phyloP scores from a whole-genome alignment of 2,888 invertebrate genomes.

The Acanthosepion lycidas region DNA sequence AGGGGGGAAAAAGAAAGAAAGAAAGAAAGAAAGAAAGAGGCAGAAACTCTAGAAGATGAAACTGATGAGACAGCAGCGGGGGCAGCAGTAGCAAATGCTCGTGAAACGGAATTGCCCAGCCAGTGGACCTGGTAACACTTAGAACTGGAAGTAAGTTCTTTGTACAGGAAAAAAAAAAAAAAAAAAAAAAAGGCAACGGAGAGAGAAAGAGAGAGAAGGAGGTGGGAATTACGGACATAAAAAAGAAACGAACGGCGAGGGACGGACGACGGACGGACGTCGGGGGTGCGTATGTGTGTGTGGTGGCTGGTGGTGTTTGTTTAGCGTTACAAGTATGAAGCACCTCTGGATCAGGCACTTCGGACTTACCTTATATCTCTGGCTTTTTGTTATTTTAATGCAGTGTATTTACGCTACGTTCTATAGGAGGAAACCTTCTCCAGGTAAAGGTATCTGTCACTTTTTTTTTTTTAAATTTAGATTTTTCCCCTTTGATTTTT shows the following conservation, averaged over 20 bases:
- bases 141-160: background rate
- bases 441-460: slow-evolving; percentile 46
- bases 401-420: slow-evolving; percentile 43
- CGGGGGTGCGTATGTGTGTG: slow-evolving; percentile 24
- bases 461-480: background rate
- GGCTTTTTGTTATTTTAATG: slow-evolving; percentile 44
- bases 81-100: background rate
- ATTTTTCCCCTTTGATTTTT: background rate
- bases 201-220: background rate
- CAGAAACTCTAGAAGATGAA: background rate
- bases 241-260: background rate
- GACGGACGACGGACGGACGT: background rate
- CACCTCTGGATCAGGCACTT: slow-evolving; percentile 47
- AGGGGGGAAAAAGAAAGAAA: background rate
- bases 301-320: slow-evolving; percentile 37
- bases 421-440: slow-evolving; percentile 46
- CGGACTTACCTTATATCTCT: slow-evolving; percentile 45
- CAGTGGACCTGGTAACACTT: slow-evolving; percentile 34
- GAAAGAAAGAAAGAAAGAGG: background rate
- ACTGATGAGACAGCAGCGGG: background rate
- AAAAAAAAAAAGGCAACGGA: background rate
- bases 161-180: background rate
- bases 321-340: slow-evolving; percentile 45
- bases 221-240: background rate
- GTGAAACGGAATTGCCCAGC: slow-evolving; percentile 8